A percentile compares a stretch with the other conserved stretches of the same genome.
Evolutionary conservation across 2,888 invertebrate genomes (phyloP).

Genomic region (Athalia rosae): DNA sequence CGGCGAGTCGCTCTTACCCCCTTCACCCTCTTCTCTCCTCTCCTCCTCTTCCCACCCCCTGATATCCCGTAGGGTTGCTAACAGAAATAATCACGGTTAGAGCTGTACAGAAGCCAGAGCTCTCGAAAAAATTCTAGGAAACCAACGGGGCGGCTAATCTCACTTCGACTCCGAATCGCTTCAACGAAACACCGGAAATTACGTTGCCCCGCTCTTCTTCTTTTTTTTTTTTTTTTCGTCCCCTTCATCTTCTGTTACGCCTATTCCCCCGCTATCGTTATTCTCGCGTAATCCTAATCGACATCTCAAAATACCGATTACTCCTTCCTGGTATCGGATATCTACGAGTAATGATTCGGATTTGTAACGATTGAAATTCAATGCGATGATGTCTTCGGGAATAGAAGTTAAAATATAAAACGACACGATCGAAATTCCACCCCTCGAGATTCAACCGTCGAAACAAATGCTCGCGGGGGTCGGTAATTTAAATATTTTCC

Average conservation of each 20-base stretch:
- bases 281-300: no score
- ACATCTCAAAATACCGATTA: no score
- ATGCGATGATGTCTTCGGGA: not conserved
- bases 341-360: no score
- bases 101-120: not conserved
- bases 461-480: constrained; percentile 1
- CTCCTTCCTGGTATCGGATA: no score
- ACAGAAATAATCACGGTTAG: not conserved
- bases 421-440: not conserved
- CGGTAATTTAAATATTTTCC: constrained; percentile 11
- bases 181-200: not conserved
- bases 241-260: no score
- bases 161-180: not conserved
- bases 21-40: no score
- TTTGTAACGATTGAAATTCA: not conserved
- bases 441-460: not conserved
- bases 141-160: constrained; percentile 1
- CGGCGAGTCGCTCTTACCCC: no score
- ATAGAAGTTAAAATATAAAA: not conserved
- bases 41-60: no score
- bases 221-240: no score
- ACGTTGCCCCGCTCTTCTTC: not conserved
- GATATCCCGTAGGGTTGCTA: not conserved
- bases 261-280: no score
- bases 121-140: constrained; percentile 19